Evolutionary conservation across 2,888 invertebrate genomes (phyloP).

Genomic region (Drosophila parthenogenetica): DNA sequence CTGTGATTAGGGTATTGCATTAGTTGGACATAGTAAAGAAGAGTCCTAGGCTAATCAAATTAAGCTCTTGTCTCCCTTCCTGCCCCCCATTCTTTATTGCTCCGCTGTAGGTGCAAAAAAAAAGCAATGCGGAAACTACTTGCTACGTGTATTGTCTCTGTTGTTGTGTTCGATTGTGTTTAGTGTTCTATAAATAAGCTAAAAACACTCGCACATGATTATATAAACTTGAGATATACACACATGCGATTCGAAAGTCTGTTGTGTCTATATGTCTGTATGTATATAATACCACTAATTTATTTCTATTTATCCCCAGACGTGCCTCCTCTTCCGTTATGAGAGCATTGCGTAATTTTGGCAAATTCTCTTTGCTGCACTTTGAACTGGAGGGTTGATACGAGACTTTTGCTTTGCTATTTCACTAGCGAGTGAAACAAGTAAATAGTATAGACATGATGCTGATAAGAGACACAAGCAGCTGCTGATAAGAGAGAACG

Average conservation of each 20-base stretch:
- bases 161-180: conserved; percentile 1
- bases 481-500: conserved; percentile 43
- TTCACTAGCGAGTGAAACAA: conserved; percentile 3
- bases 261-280: background rate
- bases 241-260: background rate
- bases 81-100: background rate
- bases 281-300: conserved; percentile 32
- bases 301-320: conserved; percentile 43
- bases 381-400: conserved; percentile 2
- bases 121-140: conserved; percentile 32
- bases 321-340: conserved; percentile 41
- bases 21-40: conserved; percentile 28
- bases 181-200: conserved; percentile 40
- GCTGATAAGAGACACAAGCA: conserved; percentile 36
- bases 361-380: conserved; percentile 18
- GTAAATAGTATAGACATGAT: background rate
- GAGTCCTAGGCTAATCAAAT: conserved; percentile 27
- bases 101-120: background rate
- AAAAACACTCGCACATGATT: conserved; percentile 17
- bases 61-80: background rate
- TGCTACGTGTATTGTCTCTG: conserved; percentile 5
- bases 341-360: conserved; percentile 38
- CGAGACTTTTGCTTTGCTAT: background rate
- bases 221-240: conserved; percentile 7
- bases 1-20: conserved; percentile 44